A percentile compares a stretch with the other conserved stretches of the same genome.
Evolutionary conservation across 2,797 vertebrate genomes (phyloP).

Genomic region (Salmo trutta): DNA sequence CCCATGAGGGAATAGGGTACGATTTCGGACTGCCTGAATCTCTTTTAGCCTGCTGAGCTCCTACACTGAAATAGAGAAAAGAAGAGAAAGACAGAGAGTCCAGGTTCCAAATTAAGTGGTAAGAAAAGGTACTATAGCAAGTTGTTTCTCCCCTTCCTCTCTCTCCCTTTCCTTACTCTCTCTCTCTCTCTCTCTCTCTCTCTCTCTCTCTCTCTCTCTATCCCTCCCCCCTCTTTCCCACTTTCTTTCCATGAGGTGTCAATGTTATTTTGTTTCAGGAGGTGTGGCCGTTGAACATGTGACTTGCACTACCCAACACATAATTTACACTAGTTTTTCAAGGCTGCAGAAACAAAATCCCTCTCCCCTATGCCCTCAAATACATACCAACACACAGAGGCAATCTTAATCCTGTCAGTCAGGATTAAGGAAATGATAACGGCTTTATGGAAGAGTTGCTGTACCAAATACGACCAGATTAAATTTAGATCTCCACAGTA

Average conservation of each 20-base stretch:
- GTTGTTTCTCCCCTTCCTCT: neutral
- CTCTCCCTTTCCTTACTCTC: neutral
- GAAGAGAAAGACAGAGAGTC: neutral
- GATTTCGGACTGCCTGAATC: neutral
- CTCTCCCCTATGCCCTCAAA: no score
- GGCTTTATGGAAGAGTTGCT: neutral
- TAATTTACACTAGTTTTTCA: neutral
- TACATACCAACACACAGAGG: neutral
- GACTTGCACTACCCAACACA: neutral
- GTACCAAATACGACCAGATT: neutral
- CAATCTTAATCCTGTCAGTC: neutral
- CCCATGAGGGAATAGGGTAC: neutral
- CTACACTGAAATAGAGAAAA: neutral
- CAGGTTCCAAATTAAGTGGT: neutral
- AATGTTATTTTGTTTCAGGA: neutral
- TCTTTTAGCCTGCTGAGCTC: neutral
- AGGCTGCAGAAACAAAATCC: neutral
- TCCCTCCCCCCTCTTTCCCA: neutral
- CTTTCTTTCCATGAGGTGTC: neutral
- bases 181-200: no score
- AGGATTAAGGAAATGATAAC: constrained; percentile 1
- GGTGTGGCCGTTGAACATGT: neutral
- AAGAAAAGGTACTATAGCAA: neutral
- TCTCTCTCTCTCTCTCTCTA: neutral
- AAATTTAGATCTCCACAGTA: neutral